A percentile compares a stretch with the other conserved stretches of the same genome.
These are phyloP conservation scores for Neofelis nebulosa DNA, from an alignment of 2,113 vertebrate species.

Conservation along the genomic window DNA sequence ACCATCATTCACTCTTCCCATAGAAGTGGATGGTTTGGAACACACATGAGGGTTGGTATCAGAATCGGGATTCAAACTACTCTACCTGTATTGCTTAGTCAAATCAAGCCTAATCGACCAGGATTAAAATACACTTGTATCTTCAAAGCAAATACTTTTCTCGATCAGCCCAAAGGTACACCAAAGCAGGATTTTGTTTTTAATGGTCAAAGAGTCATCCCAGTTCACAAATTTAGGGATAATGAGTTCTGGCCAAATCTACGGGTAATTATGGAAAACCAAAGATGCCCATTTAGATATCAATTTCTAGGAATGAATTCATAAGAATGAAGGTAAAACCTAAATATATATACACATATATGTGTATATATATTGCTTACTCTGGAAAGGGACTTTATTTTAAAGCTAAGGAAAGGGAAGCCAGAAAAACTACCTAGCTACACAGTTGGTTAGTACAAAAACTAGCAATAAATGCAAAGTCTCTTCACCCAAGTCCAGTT, in stretches of 20 bases:
- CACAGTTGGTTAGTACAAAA: neutral
- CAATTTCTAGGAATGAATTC: neutral
- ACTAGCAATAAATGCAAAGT: neutral
- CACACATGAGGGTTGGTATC: neutral
- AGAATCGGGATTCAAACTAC: neutral
- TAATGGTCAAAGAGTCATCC: neutral
- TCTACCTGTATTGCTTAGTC: neutral
- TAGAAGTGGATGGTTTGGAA: neutral
- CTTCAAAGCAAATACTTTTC: slow-evolving; percentile 29
- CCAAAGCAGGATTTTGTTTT: neutral
- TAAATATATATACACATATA: neutral
- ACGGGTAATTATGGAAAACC: neutral
- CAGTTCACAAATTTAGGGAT: neutral
- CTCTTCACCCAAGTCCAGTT: neutral
- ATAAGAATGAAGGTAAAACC: neutral
- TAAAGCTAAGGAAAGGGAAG: neutral
- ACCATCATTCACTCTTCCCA: neutral
- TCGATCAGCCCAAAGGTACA: neutral
- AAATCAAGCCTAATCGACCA: neutral
- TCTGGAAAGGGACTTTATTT: neutral
- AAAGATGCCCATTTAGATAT: neutral
- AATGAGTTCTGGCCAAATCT: neutral
- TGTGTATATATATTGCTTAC: neutral
- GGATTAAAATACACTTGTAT: neutral
- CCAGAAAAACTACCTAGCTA: neutral